Percentiles rank a stretch among this genome's conserved stretches.
phyloP scores from a whole-genome alignment of 2,113 vertebrate species.

The Polypterus senegalus region DNA sequence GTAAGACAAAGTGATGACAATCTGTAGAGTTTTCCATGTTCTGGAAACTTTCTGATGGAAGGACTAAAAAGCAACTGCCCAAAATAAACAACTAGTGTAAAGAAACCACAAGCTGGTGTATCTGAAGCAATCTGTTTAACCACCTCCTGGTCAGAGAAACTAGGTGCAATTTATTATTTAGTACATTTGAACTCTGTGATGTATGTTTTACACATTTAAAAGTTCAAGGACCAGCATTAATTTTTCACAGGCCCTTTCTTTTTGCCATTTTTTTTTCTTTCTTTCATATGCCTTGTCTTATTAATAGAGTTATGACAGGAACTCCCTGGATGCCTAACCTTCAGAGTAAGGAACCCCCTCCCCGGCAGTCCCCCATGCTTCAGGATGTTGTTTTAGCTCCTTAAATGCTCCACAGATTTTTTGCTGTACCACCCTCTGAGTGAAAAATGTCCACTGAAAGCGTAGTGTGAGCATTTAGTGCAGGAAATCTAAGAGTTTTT shows the following conservation, averaged over 20 bases:
- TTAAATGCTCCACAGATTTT: slow-evolving; percentile 28
- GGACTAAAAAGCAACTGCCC: too few relatives aligned
- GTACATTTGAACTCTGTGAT: slow-evolving; percentile 5
- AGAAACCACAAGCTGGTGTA: too few relatives aligned
- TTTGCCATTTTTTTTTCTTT: neutral
- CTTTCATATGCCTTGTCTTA: slow-evolving; percentile 22
- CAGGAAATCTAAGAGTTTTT: slow-evolving; percentile 20
- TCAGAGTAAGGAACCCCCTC: slow-evolving; percentile 20
- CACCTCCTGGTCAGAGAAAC: slow-evolving; percentile 7
- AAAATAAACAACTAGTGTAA: too few relatives aligned
- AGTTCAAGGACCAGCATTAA: slow-evolving; percentile 13
- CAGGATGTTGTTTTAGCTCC: slow-evolving; percentile 40
- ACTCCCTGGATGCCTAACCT: slow-evolving; percentile 27
- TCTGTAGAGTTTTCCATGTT: too few relatives aligned
- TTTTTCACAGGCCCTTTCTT: slow-evolving; percentile 13
- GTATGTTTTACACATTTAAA: slow-evolving; percentile 16
- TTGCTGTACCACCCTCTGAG: slow-evolving; percentile 29
- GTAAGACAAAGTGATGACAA: too few relatives aligned
- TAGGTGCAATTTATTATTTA: slow-evolving; percentile 9
- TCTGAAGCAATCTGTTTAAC: neutral
- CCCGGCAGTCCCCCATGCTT: slow-evolving; percentile 22
- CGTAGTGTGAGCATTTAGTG: slow-evolving; percentile 30
- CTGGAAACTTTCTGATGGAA: too few relatives aligned
- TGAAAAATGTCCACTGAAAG: slow-evolving; percentile 31
- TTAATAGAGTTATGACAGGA: slow-evolving; percentile 33